These are phyloP conservation scores for Pristionchus pacificus DNA, from an alignment of 1,140 invertebrate species.

Conservation along the genomic window DNA sequence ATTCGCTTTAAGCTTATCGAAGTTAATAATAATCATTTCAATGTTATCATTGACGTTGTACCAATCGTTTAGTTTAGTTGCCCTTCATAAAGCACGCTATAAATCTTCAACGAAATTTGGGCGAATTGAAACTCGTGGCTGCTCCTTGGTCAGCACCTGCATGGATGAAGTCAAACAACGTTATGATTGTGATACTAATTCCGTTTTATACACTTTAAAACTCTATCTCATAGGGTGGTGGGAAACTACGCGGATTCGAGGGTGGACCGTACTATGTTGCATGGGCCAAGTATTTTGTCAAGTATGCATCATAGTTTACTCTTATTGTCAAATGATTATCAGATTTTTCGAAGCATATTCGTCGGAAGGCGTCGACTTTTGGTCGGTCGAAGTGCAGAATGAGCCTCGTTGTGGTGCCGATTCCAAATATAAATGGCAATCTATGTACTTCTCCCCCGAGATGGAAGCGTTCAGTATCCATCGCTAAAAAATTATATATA, in stretches of 20 bases:
- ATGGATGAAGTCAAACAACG: conserved; percentile 87
- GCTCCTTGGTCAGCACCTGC: conserved; percentile 78
- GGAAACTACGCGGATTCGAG: conserved; percentile 63
- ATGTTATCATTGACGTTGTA: too few species aligned
- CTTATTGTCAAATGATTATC: not conserved
- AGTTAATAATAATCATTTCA: too few species aligned
- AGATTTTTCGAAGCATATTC: conserved; percentile 67
- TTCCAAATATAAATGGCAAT: conserved; percentile 66
- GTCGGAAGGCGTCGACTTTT: conserved; percentile 63
- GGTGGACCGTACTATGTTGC: conserved; percentile 70
- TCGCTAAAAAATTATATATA: too few species aligned
- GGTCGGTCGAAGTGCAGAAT: conserved; percentile 68
- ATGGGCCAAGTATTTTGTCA: conserved; percentile 76
- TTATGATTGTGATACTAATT: too few species aligned
- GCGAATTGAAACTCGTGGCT: conserved; percentile 65
- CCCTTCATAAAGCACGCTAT: conserved; percentile 66
- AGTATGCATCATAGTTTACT: conserved; percentile 52
- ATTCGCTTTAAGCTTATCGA: too few species aligned
- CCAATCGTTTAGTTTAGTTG: too few species aligned
- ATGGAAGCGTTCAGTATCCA: not conserved
- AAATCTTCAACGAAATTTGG: too few species aligned
- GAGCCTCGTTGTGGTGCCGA: conserved; percentile 61
- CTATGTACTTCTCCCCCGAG: conserved; percentile 58
- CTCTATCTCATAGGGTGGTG: too few species aligned
- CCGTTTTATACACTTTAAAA: too few species aligned